Evolutionary conservation across 1,140 invertebrate species (phyloP), one percentile per base, ranked within the genome.

Genomic region (Danaus plexippus): DNA sequence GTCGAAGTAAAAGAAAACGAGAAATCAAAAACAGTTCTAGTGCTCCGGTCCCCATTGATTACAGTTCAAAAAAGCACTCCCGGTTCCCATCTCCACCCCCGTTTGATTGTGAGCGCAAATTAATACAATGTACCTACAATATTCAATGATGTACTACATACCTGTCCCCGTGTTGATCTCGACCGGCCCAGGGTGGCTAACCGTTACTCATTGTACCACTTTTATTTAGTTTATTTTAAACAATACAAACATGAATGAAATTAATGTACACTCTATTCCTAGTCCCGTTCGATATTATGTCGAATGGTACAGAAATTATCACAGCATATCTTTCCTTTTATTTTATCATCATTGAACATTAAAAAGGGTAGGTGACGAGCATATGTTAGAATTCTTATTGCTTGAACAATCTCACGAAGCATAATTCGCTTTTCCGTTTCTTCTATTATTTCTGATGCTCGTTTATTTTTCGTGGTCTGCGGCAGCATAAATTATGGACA

Each of bases 401-500:
- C 22, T 32, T 32, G 22, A 4, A 32, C 22, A 32, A 32, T 32
- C 22, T 32, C 4, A 32, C 22, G 22, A 7, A 32, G 2, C 0
- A 32, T 32, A 32, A 50, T 49, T 64, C 47, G 52, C 43, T 47
- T 50, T 57, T 51, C 53, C 47, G 12, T 61, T 55, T 54, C 79
- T 76, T 64, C 64, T 80, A 62, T 71, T 68, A 58, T 75, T 66
- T 69, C 66, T 63, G 64, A 63, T 70, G 61, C 72, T 77, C 77
- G 79, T 81, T 77, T 85, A 83, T 85, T 80, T 83, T 77, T 80
- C 73, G 71, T 73, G 69, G 77, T 85, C 80, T 70, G 69, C 73
- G 71, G 75, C 71, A 71, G 73, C 71, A 81, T 83, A 85, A 83
- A 83, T 83, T 78, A 85, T 83, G 76, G 78, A 82, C 77, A 82